Evolutionary conservation across 37 sponge, comb jelly and placozoan genomes (phyloP).

Genomic region (Dysidea cf. avara): DNA sequence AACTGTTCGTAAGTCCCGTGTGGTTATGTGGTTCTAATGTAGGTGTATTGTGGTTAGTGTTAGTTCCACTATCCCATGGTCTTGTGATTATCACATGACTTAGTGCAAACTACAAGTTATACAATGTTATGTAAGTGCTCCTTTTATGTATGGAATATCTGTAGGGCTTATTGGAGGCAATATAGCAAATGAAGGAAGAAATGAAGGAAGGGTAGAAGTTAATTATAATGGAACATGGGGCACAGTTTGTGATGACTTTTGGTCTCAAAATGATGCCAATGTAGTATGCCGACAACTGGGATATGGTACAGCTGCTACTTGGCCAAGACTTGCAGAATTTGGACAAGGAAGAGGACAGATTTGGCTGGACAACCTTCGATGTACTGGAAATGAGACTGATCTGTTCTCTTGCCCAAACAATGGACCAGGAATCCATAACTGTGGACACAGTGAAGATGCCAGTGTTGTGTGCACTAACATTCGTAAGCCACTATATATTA

Average conservation of each 20-base stretch:
- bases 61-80: too few relatives aligned
- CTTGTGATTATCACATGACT: too few relatives aligned
- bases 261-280: slow-evolving; percentile 1
- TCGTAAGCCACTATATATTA: too few relatives aligned
- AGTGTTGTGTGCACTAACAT: slow-evolving; percentile 21
- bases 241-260: slow-evolving; percentile 25
- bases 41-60: neutral
- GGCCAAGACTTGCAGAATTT: neutral
- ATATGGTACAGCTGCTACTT: slow-evolving; percentile 1
- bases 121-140: too few relatives aligned
- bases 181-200: neutral
- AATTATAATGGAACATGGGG: slow-evolving; percentile 26
- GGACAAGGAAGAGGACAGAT: slow-evolving; percentile 1
- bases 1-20: neutral
- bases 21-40: neutral
- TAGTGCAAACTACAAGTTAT: too few relatives aligned
- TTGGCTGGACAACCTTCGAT: neutral
- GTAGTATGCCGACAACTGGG: slow-evolving; percentile 11
- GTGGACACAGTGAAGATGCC: slow-evolving; percentile 23
- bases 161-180: slow-evolving; percentile 13
- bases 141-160: too few relatives aligned
- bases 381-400: slow-evolving; percentile 3
- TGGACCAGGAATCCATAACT: slow-evolving; percentile 1
- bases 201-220: too few relatives aligned
- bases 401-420: neutral